These are phyloP conservation scores for Phaenicophaeus curvirostris DNA, from an alignment of 2,797 vertebrate genomes.

Conservation along the genomic window DNA sequence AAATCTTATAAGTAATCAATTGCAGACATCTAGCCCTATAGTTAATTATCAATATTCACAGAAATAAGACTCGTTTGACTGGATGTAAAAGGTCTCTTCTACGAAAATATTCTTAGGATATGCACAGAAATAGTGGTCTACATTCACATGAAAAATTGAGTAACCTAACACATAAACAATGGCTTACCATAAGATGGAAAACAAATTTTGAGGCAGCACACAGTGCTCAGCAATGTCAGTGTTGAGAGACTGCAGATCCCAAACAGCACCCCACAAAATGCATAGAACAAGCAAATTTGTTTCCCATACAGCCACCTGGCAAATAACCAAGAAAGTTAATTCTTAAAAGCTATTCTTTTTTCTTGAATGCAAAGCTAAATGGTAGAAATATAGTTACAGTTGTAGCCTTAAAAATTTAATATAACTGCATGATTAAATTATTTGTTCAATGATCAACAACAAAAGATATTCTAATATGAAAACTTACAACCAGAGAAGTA, in stretches of 20 bases:
- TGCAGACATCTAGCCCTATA: neutral
- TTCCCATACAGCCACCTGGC: slow-evolving; percentile 71
- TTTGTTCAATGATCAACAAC: neutral
- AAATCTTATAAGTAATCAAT: neutral
- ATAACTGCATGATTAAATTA: neutral
- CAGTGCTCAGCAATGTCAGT: slow-evolving; percentile 81
- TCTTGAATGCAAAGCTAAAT: neutral
- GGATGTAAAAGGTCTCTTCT: neutral
- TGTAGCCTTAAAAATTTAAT: neutral
- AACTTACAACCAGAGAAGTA: neutral
- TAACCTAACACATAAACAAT: neutral
- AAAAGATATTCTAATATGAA: neutral
- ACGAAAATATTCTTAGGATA: neutral
- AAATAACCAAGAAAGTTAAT: neutral
- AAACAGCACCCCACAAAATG: slow-evolving; percentile 84
- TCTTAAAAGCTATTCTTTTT: neutral
- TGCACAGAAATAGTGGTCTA: neutral
- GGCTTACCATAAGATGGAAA: slow-evolving; percentile 81
- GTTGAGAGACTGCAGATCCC: slow-evolving; percentile 84
- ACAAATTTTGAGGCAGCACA: slow-evolving; percentile 87
- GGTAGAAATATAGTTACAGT: neutral
- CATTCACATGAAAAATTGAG: neutral
- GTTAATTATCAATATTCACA: neutral
- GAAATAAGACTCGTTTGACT: neutral
- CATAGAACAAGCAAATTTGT: slow-evolving; percentile 73